Percentiles rank a stretch among this genome's conserved stretches.
These are phyloP conservation scores for Lagria hirta DNA, from an alignment of 2,888 invertebrate species.

Conservation along the genomic window DNA sequence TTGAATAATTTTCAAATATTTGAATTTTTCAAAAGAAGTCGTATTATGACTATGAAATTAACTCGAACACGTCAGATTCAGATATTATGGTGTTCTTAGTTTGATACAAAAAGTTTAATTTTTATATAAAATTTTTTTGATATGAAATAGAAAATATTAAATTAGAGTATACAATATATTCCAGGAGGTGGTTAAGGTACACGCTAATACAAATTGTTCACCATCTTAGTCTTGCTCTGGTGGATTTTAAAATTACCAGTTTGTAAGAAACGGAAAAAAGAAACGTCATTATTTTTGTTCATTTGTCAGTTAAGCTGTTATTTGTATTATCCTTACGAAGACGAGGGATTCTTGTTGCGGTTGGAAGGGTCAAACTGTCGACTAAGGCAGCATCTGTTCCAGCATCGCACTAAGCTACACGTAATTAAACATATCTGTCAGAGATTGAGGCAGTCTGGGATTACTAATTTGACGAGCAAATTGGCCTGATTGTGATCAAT, in stretches of 20 bases:
- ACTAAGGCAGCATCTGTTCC: constrained; percentile 29
- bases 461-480: constrained; percentile 37
- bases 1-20: too few species aligned
- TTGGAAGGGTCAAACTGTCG: constrained; percentile 26
- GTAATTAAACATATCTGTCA: constrained; percentile 44
- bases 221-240: too few species aligned
- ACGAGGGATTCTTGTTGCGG: constrained; percentile 19
- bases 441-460: constrained; percentile 35
- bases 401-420: constrained; percentile 30
- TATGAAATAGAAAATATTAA: too few species aligned
- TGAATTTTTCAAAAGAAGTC: too few species aligned
- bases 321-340: constrained; percentile 21
- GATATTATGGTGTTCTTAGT: too few species aligned
- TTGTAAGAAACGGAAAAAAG: not conserved
- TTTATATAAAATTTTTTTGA: too few species aligned
- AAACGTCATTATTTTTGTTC: not conserved
- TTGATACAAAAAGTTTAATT: too few species aligned
- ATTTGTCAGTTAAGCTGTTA: constrained; percentile 20
- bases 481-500: constrained; percentile 4
- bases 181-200: too few species aligned
- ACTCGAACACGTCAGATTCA: too few species aligned
- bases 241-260: constrained; percentile 6
- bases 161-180: too few species aligned
- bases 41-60: too few species aligned
- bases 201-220: too few species aligned